A percentile compares a stretch with the other conserved stretches of the same genome.
Conservation (phyloP, 2,888 invertebrate species). For the Dorcus hopei region DNA sequence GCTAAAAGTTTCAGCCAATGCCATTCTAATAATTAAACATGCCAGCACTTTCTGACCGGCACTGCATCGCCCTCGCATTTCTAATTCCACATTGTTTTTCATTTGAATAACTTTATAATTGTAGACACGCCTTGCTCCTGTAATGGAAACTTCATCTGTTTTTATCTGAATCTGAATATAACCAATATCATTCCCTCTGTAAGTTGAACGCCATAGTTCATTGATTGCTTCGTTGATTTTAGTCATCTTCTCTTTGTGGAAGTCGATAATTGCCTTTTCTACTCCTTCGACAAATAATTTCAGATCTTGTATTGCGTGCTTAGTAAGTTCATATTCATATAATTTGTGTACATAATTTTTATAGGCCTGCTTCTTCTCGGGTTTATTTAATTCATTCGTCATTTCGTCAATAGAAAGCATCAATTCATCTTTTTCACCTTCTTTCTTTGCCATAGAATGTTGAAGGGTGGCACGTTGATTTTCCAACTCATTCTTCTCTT, state of each 20-base stretch:
- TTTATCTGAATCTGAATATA: slow-evolving; percentile 92
- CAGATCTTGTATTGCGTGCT: slow-evolving; percentile 69
- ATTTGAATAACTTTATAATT: slow-evolving; percentile 86
- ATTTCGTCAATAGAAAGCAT: slow-evolving; percentile 38
- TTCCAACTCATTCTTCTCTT: slow-evolving; percentile 58
- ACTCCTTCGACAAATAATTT: slow-evolving; percentile 75
- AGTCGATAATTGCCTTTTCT: slow-evolving; percentile 85
- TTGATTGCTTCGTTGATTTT: slow-evolving; percentile 88
- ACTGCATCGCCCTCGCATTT: slow-evolving; percentile 97
- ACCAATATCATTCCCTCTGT: slow-evolving; percentile 92
- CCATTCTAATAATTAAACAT: slow-evolving; percentile 92
- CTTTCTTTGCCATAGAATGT: slow-evolving; percentile 40
- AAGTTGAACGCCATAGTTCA: slow-evolving; percentile 75
- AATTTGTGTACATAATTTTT: slow-evolving; percentile 63
- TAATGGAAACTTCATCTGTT: slow-evolving; percentile 57
- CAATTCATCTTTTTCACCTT: slow-evolving; percentile 43
- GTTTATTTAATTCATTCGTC: slow-evolving; percentile 60
- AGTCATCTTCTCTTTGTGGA: slow-evolving; percentile 89
- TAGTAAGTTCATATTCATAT: slow-evolving; percentile 61
- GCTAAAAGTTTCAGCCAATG: slow-evolving; percentile 96
- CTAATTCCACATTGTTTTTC: slow-evolving; percentile 82
- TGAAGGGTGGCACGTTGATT: slow-evolving; percentile 54
- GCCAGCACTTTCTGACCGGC: slow-evolving; percentile 98
- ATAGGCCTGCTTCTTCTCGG: slow-evolving; percentile 67
- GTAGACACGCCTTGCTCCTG: slow-evolving; percentile 33